Evolutionary conservation across 2,888 invertebrate species (phyloP), one percentile per base, ranked within the genome.

Genomic region (Hermodice carunculata): DNA sequence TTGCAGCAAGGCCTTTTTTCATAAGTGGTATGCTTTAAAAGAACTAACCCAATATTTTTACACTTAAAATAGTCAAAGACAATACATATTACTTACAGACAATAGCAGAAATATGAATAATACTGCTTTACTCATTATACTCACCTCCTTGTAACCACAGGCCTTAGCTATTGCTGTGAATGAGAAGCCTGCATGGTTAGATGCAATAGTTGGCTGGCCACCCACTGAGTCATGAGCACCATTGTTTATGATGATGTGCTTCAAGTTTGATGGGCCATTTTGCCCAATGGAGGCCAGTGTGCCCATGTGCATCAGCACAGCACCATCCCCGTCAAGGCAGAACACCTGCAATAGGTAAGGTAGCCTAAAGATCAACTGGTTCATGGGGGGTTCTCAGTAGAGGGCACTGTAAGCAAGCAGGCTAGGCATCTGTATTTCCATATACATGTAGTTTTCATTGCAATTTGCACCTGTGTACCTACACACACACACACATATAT

Each of bases 181-280:
- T 31, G 75, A 77, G 73, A 85, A 83, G 4, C 51, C 56, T 2
- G 74, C 73, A 69, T 77, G 74, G 60, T 77, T 75, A 6, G 63
- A 69, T 1, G 85, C 84, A 62, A 79, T 84, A 22, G 85, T 86
- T 3, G 85, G 86, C 69, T 87, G 87, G 3, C 86, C 87, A 31
- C 87, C 87, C 1, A 87, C 87, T 22, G 86, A 86, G 66, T 87
- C 87, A 71, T 87, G 87, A 28, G 84, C 81, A 40, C 86, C 86
- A 67, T 87, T 87, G 72, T 87, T 87, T 63, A 87, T 77, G 32
- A 87, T 78, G 37, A 87, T 81, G 66, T 87, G 87, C 61, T 82
- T 85, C 32, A 85, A 80, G 67, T 87, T 87, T 3, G 73, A 49
- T n/a, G 83, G 82, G 3, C 67, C 75, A 26, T 69, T 73, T 48